Evolutionary conservation across 2,113 vertebrate species (phyloP), one percentile per base, ranked within the genome.

Genomic region (Crocuta crocuta): DNA sequence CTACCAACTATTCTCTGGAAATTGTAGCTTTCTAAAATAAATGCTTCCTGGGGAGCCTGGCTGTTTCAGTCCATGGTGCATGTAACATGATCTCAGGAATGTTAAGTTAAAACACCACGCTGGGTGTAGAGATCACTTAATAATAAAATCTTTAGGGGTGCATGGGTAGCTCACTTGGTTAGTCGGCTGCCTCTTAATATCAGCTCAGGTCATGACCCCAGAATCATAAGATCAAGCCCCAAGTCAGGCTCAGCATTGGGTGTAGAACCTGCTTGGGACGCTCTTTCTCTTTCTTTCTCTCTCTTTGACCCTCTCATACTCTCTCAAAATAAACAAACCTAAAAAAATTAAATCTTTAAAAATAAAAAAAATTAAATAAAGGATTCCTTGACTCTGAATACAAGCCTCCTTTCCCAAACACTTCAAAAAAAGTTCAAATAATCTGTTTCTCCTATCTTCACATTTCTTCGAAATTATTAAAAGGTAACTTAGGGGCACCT

Each of bases 401-500:
- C 23, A 89, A 35, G 26, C 35, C 39, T 33, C 63, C 19, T 58
- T 7, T 53, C 28, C 26, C 8, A 7, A 61, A 61, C 23, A 23
- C 58, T 61, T 61, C 21, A 23, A 78, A 84, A 71, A 78, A 70
- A 43, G 43, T 33, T 85, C 39, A 78, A 11, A 93, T 53, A 90
- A 50, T 39, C 45, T 55, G 33, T 7, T 93, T 61, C 39, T 58
- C 33, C 39, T 63, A 91, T 39, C 21, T 83, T 89, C 12, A 33
- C 23, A 58, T 89, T 96, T 96, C 83, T 82, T 35, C 66, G 82
- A 82, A 76, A 65, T 83, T 48, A 91, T 11, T 58, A 55, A 91
- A 76, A 28, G 4, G 43, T 65, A 76, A 65, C 24, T 74, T 74
- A 74, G 39, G 39, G 39, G 39, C 39, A 39, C 39, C 39, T 39